Conservation (phyloP, 2,888 invertebrate species). For the Hesperia comma region DNA sequence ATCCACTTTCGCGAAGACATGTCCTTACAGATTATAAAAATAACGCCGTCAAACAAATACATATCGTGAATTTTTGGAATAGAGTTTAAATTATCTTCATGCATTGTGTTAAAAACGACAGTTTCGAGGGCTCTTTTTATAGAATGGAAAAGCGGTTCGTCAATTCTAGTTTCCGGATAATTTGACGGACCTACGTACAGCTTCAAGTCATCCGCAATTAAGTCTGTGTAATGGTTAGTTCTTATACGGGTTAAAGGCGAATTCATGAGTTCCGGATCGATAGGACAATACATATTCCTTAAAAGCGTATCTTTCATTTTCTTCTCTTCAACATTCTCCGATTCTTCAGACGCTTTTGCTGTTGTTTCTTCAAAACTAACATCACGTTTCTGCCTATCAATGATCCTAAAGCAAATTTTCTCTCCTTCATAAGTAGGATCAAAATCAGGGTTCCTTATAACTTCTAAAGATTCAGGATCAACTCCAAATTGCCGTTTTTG, state of each 20-base stretch:
- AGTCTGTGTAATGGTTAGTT: conserved; percentile 68
- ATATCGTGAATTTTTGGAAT: conserved; percentile 71
- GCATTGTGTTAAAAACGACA: conserved; percentile 54
- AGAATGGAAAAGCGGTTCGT: conserved; percentile 61
- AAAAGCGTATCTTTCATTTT: conserved; percentile 56
- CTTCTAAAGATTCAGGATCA: conserved; percentile 69
- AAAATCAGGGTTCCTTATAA: conserved; percentile 67
- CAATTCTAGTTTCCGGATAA: conserved; percentile 71
- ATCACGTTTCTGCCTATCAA: conserved; percentile 71
- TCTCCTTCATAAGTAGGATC: conserved; percentile 65
- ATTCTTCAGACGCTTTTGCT: conserved; percentile 47
- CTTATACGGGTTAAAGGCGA: conserved; percentile 63
- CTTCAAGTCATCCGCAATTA: conserved; percentile 72
- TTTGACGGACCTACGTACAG: conserved; percentile 69
- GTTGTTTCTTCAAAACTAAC: conserved; percentile 58
- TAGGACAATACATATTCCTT: conserved; percentile 62
- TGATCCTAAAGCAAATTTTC: conserved; percentile 63
- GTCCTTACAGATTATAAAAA: conserved; percentile 70
- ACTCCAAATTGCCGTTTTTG: conserved; percentile 77
- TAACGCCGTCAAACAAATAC: conserved; percentile 74
- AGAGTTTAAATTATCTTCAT: conserved; percentile 45
- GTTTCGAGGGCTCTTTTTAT: conserved; percentile 65
- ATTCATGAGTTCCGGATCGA: conserved; percentile 62
- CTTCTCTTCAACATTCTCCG: conserved; percentile 50
- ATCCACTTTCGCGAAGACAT: conserved; percentile 63